Percentiles rank a stretch among this genome's conserved stretches.
Conservation (phyloP, 2,797 vertebrate species). For the Pristis pectinata region DNA sequence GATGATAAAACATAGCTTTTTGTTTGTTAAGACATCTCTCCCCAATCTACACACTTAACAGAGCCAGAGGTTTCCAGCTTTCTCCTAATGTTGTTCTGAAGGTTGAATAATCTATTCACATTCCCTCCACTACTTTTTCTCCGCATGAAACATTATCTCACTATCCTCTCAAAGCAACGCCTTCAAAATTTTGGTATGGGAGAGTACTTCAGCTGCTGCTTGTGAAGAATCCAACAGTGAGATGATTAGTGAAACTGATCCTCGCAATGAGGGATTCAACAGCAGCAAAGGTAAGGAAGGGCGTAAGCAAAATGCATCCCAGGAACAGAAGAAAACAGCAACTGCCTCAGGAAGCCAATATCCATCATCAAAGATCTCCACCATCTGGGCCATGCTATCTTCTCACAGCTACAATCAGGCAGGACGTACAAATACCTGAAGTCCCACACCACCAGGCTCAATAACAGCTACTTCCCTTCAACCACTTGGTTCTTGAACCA, state of each 20-base stretch:
- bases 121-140: too few species aligned
- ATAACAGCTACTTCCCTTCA: too few species aligned
- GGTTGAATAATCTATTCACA: not conserved
- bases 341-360: too few species aligned
- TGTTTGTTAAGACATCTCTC: not conserved
- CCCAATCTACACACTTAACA: not conserved
- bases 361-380: too few species aligned
- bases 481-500: too few species aligned
- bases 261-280: not conserved
- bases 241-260: not conserved
- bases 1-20: not conserved
- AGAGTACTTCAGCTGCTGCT: not conserved
- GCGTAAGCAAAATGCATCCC: not conserved
- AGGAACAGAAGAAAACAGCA: not conserved
- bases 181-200: not conserved
- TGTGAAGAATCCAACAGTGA: not conserved
- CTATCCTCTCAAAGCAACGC: not conserved
- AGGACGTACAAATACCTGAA: too few species aligned
- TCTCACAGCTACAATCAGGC: too few species aligned
- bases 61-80: not conserved
- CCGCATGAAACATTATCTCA: too few species aligned
- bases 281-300: not conserved
- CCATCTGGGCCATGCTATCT: too few species aligned
- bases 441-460: too few species aligned
- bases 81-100: not conserved